These are phyloP conservation scores for Oikopleura dioica DNA, from an alignment of 23 tunicate genomes.

Conservation along the genomic window DNA sequence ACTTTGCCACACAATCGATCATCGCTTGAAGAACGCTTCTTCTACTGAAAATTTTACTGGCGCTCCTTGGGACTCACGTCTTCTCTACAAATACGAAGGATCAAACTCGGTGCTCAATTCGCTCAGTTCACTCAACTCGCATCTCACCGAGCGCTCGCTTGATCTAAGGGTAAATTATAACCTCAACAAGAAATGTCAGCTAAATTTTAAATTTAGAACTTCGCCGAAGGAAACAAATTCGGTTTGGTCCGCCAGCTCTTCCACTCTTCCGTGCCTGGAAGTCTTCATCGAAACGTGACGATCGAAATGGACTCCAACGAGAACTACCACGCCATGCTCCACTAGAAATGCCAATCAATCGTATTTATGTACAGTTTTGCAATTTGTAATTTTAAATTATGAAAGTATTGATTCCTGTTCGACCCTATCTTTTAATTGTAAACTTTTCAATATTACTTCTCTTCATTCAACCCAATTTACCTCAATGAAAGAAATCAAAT, in stretches of 20 bases:
- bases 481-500: too few relatives aligned
- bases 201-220: slow-evolving; percentile 5
- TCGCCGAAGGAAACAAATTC: slow-evolving; percentile 7
- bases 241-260: not conserved
- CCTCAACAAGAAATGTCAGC: not conserved
- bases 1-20: too few relatives aligned
- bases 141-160: slow-evolving; percentile 1
- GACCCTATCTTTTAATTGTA: too few relatives aligned
- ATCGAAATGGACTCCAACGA: not conserved
- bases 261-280: slow-evolving; percentile 8
- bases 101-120: slow-evolving; percentile 7
- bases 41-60: slow-evolving; percentile 7
- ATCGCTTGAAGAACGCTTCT: too few relatives aligned
- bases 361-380: too few relatives aligned
- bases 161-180: not conserved
- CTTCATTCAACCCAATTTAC: too few relatives aligned
- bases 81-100: slow-evolving; percentile 6
- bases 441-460: too few relatives aligned
- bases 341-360: too few relatives aligned
- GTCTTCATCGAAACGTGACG: slow-evolving; percentile 7
- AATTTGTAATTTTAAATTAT: too few relatives aligned
- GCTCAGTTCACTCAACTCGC: not conserved
- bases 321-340: not conserved
- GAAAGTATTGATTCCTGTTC: too few relatives aligned
- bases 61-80: slow-evolving; percentile 3